Conservation (phyloP, 2,113 vertebrate species). For the Brachirus orientalis region DNA sequence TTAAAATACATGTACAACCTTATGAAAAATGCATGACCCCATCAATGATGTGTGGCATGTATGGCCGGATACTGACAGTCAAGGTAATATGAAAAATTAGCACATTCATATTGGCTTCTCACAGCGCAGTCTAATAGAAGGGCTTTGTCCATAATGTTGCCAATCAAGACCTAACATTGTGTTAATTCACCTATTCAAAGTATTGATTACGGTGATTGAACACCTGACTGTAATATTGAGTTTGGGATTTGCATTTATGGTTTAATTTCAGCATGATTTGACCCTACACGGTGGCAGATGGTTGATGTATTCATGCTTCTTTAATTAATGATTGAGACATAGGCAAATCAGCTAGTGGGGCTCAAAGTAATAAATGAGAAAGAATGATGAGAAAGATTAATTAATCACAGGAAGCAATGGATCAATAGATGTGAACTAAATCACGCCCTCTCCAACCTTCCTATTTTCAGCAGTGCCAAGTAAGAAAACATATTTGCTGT, state of each 20-base stretch:
- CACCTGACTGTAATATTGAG: background rate
- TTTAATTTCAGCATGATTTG: background rate
- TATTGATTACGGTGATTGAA: conserved; percentile 22
- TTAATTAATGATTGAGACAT: background rate
- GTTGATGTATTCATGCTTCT: background rate
- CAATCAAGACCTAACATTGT: conserved; percentile 25
- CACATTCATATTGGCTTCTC: background rate
- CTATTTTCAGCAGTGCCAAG: background rate
- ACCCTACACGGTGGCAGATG: background rate
- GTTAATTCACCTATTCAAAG: conserved; percentile 14
- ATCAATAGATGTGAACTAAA: conserved; percentile 43
- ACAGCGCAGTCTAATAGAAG: no score
- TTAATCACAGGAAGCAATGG: conserved; percentile 37
- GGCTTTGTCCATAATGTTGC: conserved; percentile 25
- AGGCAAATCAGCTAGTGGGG: background rate
- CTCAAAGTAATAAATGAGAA: conserved; percentile 33
- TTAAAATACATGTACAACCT: conserved; percentile 72
- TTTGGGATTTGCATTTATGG: background rate
- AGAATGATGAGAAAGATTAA: conserved; percentile 27
- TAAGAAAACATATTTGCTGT: background rate
- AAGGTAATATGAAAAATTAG: conserved; percentile 69
- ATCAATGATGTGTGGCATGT: conserved; percentile 63
- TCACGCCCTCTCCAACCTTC: background rate
- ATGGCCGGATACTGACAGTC: conserved; percentile 66
- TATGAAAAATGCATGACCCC: conserved; percentile 76